A percentile compares a stretch with the other conserved stretches of the same genome.
These are phyloP conservation scores for Brachymystax lenok DNA, from an alignment of 2,797 vertebrate genomes.

Conservation along the genomic window DNA sequence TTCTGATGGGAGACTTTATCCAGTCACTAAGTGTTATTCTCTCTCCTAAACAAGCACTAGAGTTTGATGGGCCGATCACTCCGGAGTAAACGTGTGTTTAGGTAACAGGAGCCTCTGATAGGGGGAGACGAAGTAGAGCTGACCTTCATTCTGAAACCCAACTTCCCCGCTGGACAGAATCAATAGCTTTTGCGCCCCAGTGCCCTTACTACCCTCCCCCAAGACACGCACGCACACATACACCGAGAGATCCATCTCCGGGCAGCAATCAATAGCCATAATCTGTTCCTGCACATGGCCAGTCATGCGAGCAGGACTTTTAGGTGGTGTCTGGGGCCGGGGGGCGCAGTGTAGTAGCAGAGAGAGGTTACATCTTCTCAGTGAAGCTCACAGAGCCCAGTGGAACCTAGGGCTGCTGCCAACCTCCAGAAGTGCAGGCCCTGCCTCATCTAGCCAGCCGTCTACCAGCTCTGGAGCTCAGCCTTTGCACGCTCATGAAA, in stretches of 20 bases:
- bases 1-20: not conserved
- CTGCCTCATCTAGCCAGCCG: no score
- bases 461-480: not conserved
- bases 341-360: slow-evolving; percentile 23
- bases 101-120: slow-evolving; percentile 65
- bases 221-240: slow-evolving; percentile 52
- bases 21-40: slow-evolving; percentile 33
- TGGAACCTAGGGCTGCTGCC: not conserved
- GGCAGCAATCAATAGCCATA: slow-evolving; percentile 92
- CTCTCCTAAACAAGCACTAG: slow-evolving; percentile 61
- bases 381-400: slow-evolving; percentile 43
- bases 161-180: slow-evolving; percentile 78
- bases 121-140: slow-evolving; percentile 77
- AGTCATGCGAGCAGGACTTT: slow-evolving; percentile 88
- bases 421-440: not conserved
- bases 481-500: not conserved
- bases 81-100: slow-evolving; percentile 40
- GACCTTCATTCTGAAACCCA: slow-evolving; percentile 80
- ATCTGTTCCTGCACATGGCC: slow-evolving; percentile 90
- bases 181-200: slow-evolving; percentile 81
- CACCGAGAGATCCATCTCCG: slow-evolving; percentile 76
- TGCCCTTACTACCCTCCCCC: slow-evolving; percentile 74
- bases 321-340: slow-evolving; percentile 66
- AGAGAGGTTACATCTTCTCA: slow-evolving; percentile 60
- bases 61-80: slow-evolving; percentile 54